Base-by-base conservation (phyloP, 2,888 invertebrate species). In the Epistrophella euchroma region DNA sequence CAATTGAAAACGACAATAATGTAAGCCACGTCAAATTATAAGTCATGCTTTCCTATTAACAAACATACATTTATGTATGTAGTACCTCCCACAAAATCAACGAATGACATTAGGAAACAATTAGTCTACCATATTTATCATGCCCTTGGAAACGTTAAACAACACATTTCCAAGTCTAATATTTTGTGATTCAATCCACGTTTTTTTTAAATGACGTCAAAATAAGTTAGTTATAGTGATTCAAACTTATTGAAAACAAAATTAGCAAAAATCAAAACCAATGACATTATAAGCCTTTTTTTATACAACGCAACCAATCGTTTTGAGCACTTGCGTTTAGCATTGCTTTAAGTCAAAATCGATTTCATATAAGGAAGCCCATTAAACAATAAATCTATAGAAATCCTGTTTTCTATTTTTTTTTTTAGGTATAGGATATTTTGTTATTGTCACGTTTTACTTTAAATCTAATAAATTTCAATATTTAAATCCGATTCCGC, bases 351-450 rank as follows among this genome's bases (percentile, higher is more conserved):
- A n/a, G 15, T 43, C 55, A 7, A 62, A 68, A 77, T 82, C 86
- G 77, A 82, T 77, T 45, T 15, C 40, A 7, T 11, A 4, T 28
- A 28, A 66, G 37, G 86, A 82, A 86, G 86, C 86, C 82, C 25
- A 71, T 78, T 45, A 55, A 22, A 47, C 10, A n/a, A 40, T 45
- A 70, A 78, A 45, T 71, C 71, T 60, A 81, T 82, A 58, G 73
- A 70, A 82, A 60, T 68, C 77, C 43, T 50, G 4, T 52, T 52
- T 52, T 15, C 13, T 52, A 25, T 4, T 15, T 15, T 50, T 10
- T 10, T 22, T 50, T 19, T 5, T 15, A 25, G 2, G 6, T 11
- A 50, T 50, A 0, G 2, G 7, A 17, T 13, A 5, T 11, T 19
- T 22, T 50, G 25, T 22, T 50, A 13, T 50, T 50, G 50, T 25